Conservation (phyloP, 2,113 vertebrate genomes). For the Cephalopholis sonnerati region DNA sequence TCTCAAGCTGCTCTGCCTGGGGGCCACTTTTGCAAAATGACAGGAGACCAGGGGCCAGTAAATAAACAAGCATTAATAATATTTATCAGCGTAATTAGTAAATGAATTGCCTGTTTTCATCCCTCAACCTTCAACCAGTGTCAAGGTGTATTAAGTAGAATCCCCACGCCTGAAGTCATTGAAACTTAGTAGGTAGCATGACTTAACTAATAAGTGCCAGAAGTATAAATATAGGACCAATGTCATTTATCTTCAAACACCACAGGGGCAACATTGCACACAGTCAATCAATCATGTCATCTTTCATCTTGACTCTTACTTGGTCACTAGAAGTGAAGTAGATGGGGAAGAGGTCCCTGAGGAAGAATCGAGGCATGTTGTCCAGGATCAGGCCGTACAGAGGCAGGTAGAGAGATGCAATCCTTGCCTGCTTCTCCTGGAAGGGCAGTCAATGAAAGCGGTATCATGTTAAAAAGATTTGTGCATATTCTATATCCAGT, state of each 20-base stretch:
- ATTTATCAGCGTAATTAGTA: no score
- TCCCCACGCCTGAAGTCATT: background rate
- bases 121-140: no score
- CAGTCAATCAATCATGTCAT: background rate
- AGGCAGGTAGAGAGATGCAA: conserved; percentile 96
- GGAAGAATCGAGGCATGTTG: conserved; percentile 98
- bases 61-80: no score
- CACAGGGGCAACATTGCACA: background rate
- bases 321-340: conserved; percentile 94
- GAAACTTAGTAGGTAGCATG: background rate
- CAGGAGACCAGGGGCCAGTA: no score
- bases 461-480: background rate
- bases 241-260: background rate
- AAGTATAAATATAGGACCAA: background rate
- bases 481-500: background rate
- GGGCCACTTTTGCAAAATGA: no score
- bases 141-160: background rate
- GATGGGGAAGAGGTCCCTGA: conserved; percentile 95
- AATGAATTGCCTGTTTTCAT: no score
- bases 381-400: conserved; percentile 98
- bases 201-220: background rate
- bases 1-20: no score
- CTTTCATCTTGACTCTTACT: conserved; percentile 78
- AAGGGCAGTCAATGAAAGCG: conserved; percentile 21
- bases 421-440: conserved; percentile 94